Evolutionary conservation across 2,797 vertebrate genomes (phyloP).

Genomic region (Phoebastria nigripes): DNA sequence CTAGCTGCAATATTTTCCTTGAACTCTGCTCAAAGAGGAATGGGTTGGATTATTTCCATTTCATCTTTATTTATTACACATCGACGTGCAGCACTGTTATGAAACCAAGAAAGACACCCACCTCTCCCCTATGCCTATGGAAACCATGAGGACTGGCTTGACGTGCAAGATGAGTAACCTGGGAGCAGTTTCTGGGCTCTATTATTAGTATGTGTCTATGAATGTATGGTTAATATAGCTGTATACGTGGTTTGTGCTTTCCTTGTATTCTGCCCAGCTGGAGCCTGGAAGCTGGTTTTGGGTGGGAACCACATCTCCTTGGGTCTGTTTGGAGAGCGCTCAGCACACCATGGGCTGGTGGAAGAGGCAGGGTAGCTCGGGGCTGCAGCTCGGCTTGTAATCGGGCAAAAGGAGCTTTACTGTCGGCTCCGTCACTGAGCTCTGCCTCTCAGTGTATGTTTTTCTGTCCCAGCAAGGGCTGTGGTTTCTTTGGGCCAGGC

Average conservation of each 20-base stretch:
- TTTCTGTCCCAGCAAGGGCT: neutral
- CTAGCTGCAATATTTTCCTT: conserved; percentile 58
- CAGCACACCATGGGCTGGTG: neutral
- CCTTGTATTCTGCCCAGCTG: neutral
- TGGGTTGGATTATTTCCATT: conserved; percentile 52
- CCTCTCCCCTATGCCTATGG: conserved; percentile 1
- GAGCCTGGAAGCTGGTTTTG: conserved; percentile 11
- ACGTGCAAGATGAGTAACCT: neutral
- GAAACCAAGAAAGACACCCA: conserved; percentile 49
- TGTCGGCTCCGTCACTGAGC: neutral
- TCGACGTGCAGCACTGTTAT: neutral
- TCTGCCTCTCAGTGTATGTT: neutral
- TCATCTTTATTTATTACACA: conserved; percentile 38
- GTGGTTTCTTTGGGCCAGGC: neutral
- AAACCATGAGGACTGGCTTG: conserved; percentile 28
- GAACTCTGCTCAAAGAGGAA: conserved; percentile 50
- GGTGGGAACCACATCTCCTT: conserved; percentile 19
- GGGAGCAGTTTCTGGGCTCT: conserved; percentile 48
- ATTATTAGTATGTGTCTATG: neutral
- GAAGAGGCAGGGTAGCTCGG: neutral
- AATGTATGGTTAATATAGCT: neutral
- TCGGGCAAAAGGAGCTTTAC: neutral
- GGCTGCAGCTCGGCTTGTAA: neutral
- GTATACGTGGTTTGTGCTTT: neutral
- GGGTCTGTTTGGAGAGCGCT: neutral